phyloP scores from a whole-genome alignment of 2,888 invertebrate species.

The Odontocolon sp. region DNA sequence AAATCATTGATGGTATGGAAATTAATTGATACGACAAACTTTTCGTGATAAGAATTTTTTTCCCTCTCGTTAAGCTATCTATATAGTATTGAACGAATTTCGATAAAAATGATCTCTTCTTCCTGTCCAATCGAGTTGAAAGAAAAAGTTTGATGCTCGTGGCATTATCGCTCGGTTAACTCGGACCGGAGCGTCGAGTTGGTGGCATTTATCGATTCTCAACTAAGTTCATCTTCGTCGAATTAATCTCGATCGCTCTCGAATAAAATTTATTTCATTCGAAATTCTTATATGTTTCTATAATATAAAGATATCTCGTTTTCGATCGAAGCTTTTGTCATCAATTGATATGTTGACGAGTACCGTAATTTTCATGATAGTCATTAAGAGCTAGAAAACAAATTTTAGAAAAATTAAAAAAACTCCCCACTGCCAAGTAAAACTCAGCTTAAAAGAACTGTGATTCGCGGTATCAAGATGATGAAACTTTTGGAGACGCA shows the following conservation, averaged over 20 bases:
- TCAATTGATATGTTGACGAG: not conserved
- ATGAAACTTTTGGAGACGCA: no score
- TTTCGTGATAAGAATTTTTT: not conserved
- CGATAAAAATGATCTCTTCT: slow-evolving; percentile 1
- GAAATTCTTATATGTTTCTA: not conserved
- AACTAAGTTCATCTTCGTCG: slow-evolving; percentile 33
- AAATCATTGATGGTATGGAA: not conserved
- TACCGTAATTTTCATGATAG: no score
- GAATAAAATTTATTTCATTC: slow-evolving; percentile 5
- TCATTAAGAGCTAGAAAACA: no score
- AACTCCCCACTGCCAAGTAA: no score
- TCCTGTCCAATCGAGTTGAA: slow-evolving; percentile 12
- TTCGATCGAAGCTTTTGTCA: not conserved
- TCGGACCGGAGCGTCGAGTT: not conserved
- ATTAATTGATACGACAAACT: not conserved
- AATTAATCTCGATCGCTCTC: slow-evolving; percentile 7
- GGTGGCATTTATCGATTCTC: slow-evolving; percentile 10
- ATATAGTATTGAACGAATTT: not conserved
- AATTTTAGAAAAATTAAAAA: no score
- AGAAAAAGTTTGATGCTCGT: slow-evolving; percentile 42
- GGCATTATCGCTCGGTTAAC: slow-evolving; percentile 15
- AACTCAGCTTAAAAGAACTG: no score
- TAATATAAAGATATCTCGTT: not conserved
- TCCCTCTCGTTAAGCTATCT: not conserved
- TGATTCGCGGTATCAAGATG: no score